phyloP scores from a whole-genome alignment of 2,888 invertebrate species.

The Tanaodytes sp. region DNA sequence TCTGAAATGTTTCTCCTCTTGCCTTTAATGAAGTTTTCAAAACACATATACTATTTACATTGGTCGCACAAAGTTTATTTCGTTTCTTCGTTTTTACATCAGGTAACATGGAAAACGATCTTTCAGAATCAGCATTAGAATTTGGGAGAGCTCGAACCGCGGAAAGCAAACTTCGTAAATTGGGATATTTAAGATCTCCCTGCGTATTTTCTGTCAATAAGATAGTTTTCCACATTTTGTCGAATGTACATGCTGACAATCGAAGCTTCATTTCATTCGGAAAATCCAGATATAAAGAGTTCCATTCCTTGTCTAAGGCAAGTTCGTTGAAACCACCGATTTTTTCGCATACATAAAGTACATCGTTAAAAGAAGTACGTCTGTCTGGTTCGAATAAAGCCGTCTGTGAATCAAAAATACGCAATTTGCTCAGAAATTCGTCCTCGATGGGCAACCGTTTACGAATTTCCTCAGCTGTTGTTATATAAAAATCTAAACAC shows the following conservation, averaged over 20 bases:
- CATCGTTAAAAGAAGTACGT: not conserved
- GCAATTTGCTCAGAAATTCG: not conserved
- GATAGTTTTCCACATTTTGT: constrained; percentile 17
- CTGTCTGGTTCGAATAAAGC: not conserved
- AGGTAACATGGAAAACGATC: constrained; percentile 5
- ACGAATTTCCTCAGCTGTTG: constrained; percentile 1
- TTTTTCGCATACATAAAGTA: not conserved
- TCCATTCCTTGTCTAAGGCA: constrained; percentile 10
- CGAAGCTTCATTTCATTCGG: not conserved
- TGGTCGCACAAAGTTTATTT: constrained; percentile 4
- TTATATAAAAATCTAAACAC: constrained; percentile 8
- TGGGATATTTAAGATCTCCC: not conserved
- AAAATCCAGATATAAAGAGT: not conserved
- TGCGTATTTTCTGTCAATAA: not conserved
- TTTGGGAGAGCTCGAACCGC: constrained; percentile 14
- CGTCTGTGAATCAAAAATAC: not conserved
- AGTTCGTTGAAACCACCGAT: constrained; percentile 7
- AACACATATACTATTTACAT: constrained; percentile 15
- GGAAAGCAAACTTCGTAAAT: not conserved
- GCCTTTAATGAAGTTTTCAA: constrained; percentile 6
- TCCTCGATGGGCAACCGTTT: not conserved
- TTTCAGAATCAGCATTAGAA: constrained; percentile 14
- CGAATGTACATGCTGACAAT: not conserved
- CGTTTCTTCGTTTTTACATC: constrained; percentile 19
- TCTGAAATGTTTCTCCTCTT: not conserved